Percentiles rank a stretch among this genome's conserved stretches.
Conservation (phyloP, 2,888 invertebrate genomes). For the Thera obeliscata region DNA sequence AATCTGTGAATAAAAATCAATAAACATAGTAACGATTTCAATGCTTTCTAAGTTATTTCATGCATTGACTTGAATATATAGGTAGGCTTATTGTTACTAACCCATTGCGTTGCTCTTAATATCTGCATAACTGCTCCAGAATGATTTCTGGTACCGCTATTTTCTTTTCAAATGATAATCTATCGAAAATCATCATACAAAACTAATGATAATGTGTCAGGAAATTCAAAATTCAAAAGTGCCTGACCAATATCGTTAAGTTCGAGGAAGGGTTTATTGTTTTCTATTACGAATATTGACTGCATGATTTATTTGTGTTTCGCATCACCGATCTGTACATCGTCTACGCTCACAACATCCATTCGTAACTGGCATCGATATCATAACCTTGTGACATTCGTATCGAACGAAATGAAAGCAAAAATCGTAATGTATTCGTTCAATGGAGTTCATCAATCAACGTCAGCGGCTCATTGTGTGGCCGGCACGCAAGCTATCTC, state of each 20-base stretch:
- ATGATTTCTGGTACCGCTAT: too few relatives aligned
- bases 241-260: too few relatives aligned
- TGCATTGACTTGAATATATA: not conserved
- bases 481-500: conserved; percentile 75
- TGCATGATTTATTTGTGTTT: conserved; percentile 14
- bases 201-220: too few relatives aligned
- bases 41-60: conserved; percentile 15
- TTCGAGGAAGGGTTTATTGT: too few relatives aligned
- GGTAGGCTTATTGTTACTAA: too few relatives aligned
- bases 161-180: too few relatives aligned
- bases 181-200: too few relatives aligned
- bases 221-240: too few relatives aligned
- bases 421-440: conserved; percentile 84
- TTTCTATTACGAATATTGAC: not conserved
- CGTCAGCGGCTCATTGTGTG: conserved; percentile 81
- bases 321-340: conserved; percentile 39
- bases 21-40: conserved; percentile 74
- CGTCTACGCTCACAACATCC: conserved; percentile 51
- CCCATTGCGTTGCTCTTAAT: too few relatives aligned
- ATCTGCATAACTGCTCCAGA: too few relatives aligned
- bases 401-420: conserved; percentile 82
- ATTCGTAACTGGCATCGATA: conserved; percentile 67
- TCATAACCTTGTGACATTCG: conserved; percentile 83
- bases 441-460: conserved; percentile 81
- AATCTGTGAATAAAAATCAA: conserved; percentile 82